Base-by-base conservation (phyloP, 2,113 vertebrate genomes). In the Pao palembangensis region DNA sequence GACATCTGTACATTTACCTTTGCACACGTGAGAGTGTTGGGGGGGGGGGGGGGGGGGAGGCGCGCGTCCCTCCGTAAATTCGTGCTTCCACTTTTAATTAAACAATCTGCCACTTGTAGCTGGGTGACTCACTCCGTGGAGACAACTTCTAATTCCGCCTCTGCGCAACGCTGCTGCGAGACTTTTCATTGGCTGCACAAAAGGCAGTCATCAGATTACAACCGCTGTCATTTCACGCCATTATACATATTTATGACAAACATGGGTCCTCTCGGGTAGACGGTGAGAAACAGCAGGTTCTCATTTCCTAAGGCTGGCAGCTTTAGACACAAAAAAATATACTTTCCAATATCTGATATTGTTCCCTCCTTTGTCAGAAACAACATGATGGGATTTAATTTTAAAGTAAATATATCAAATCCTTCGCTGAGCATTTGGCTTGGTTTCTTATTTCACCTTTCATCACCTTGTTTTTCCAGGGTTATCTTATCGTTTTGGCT, bases 161-260 rank as follows among this genome's bases (percentile, higher is more conserved):
- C 50, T 6, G 51, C 43, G 58, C 19, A 2, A 49, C 55, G 46
- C 34, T 51, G 51, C 43, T 25, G 46, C 20, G 55, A 28, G 55
- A 63, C 63, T 68, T 69, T 63, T 73, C 65, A 75, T 79, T 55
- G 55, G 69, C 62, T 55, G 8, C n/a, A 71, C 76, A 83, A 75
- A 74, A 78, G 53, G 38, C 55, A 47, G 61, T 52, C 51, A 44
- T 75, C 65, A 64, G 82, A 87, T 86, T 79, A 76, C 58, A 65
- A 86, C 84, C 66, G 14, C 64, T 67, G 62, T 80, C 81, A 74
- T 82, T 75, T 59, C 53, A 16, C 74, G 57, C 59, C 51, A 43
- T 28, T 61, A 85, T 89, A 76, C 74, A 88, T 88, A 89, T 90
- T 90, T 85, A 88, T 88, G 76, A 78, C 62, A 67, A 85, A 80